phyloP scores from a whole-genome alignment of 2,888 invertebrate species.

The Cordilura impudica region DNA sequence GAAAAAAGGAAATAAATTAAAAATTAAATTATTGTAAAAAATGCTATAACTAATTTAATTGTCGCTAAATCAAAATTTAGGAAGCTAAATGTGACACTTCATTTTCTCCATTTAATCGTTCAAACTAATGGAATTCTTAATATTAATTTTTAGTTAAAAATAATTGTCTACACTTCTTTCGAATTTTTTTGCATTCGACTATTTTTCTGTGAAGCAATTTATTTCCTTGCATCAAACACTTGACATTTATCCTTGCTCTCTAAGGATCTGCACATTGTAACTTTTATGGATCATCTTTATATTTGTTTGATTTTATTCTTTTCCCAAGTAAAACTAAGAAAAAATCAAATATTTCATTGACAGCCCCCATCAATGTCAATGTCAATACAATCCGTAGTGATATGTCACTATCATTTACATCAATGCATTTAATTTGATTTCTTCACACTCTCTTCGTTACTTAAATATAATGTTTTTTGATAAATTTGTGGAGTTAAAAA shows the following conservation, averaged over 20 bases:
- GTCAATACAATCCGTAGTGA: conserved; percentile 59
- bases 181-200: background rate
- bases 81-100: too few species aligned
- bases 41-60: too few species aligned
- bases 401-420: conserved; percentile 76
- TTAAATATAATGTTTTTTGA: conserved; percentile 69
- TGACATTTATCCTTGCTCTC: conserved; percentile 72
- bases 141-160: too few species aligned
- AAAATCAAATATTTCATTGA: conserved; percentile 53
- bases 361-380: conserved; percentile 46
- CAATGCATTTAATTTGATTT: conserved; percentile 76
- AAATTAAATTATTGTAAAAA: too few species aligned
- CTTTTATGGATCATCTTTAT: conserved; percentile 52
- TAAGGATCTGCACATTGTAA: conserved; percentile 67
- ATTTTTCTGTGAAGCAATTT: conserved; percentile 20
- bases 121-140: too few species aligned
- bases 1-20: too few species aligned
- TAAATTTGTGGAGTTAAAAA: conserved; percentile 46
- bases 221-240: conserved; percentile 22
- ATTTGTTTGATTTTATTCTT: background rate
- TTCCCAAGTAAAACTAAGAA: background rate
- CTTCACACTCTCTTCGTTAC: conserved; percentile 66
- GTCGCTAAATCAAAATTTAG: too few species aligned
- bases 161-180: too few species aligned
- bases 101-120: too few species aligned